Evolutionary conservation across 2,888 invertebrate genomes (phyloP).

Genomic region (Callosobruchus maculatus): DNA sequence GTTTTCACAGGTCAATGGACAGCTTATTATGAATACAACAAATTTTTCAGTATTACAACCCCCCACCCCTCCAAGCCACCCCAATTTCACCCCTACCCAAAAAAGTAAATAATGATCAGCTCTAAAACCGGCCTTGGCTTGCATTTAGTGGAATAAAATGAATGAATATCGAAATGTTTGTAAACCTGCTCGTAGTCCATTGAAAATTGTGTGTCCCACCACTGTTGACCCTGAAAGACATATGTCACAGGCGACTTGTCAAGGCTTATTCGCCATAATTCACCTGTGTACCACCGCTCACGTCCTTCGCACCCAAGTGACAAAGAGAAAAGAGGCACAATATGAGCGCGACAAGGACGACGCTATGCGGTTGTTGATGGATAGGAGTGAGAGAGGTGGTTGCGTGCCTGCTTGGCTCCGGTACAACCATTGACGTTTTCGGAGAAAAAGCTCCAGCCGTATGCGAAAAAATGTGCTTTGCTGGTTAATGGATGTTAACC

Average conservation of each 20-base stretch:
- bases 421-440: background rate
- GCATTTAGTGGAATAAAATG: too few relatives aligned
- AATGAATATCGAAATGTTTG: too few relatives aligned
- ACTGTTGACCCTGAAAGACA: background rate
- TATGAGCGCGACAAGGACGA: background rate
- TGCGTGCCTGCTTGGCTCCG: background rate
- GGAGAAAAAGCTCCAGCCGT: background rate
- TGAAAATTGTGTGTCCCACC: background rate
- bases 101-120: too few relatives aligned
- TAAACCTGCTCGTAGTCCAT: too few relatives aligned
- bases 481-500: background rate
- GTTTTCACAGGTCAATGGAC: too few relatives aligned
- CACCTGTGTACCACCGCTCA: background rate
- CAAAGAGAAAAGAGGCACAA: background rate
- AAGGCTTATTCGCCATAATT: background rate
- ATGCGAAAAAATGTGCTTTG: background rate
- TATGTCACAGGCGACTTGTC: background rate
- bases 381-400: background rate
- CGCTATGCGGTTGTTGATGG: background rate
- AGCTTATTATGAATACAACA: too few relatives aligned
- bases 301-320: background rate
- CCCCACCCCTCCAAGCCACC: too few relatives aligned
- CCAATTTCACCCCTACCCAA: too few relatives aligned
- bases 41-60: too few relatives aligned
- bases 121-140: too few relatives aligned